A percentile compares a stretch with the other conserved stretches of the same genome.
Conservation (phyloP, 2,888 invertebrate species). For the Drosophila colorata region DNA sequence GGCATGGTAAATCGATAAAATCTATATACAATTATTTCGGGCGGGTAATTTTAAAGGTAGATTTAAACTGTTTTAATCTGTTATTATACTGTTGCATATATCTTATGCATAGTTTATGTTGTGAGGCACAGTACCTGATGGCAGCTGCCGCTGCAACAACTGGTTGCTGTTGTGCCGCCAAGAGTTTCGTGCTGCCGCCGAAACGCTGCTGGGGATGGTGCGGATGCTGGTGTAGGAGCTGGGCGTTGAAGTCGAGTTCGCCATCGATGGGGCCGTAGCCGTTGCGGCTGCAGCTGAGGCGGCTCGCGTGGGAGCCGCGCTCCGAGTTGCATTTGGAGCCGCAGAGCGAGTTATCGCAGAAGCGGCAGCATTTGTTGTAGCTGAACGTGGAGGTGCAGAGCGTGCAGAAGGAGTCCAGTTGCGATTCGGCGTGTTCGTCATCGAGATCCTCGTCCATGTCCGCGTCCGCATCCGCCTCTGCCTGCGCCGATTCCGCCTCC, state of each 20-base stretch:
- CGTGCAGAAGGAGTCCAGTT: conserved; percentile 84
- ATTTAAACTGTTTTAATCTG: too few species aligned
- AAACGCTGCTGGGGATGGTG: conserved; percentile 48
- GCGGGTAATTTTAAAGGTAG: too few species aligned
- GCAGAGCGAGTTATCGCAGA: conserved; percentile 83
- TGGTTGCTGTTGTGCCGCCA: conserved; percentile 37
- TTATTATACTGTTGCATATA: background rate
- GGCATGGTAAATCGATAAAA: too few species aligned
- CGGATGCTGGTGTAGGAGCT: conserved; percentile 27
- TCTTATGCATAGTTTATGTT: background rate
- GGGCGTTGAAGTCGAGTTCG: conserved; percentile 28
- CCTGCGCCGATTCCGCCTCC: conserved; percentile 1
- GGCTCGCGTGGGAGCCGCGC: conserved; percentile 67
- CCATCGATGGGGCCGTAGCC: conserved; percentile 20
- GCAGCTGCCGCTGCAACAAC: conserved; percentile 36
- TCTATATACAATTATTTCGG: too few species aligned
- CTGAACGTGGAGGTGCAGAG: conserved; percentile 85
- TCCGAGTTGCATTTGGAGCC: conserved; percentile 84
- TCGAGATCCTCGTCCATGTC: conserved; percentile 40
- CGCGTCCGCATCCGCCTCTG: conserved; percentile 24
- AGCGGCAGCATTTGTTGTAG: conserved; percentile 84
- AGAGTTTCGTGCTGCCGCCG: conserved; percentile 36
- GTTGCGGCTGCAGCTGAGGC: conserved; percentile 53
- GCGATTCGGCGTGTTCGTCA: conserved; percentile 66
- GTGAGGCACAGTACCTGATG: conserved; percentile 39